Evolutionary conservation across 2,113 vertebrate genomes (phyloP), one percentile per base, ranked within the genome.

Genomic region (Strix aluco): DNA sequence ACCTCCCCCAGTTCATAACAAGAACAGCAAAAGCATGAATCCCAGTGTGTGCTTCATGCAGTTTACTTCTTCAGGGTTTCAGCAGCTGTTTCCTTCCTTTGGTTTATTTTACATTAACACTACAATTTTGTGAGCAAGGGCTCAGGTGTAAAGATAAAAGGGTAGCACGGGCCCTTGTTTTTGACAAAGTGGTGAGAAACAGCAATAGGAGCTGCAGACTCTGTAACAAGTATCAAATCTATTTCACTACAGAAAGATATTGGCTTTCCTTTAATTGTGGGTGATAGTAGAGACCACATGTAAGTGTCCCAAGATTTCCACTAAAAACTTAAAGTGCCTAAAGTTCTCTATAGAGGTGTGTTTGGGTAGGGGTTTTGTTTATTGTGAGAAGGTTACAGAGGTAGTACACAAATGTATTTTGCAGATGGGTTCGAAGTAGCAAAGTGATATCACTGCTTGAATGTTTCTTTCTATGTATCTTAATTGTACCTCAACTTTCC

Each of bases 11-110:
- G 54, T 74, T 85, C 29, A 23, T 58, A 79, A 90, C 36, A 20
- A 55, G 42, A 92, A 78, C 11, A 69, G 67, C 30, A 78, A 66
- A 87, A 78, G 11, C 2, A 2, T 75, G 59, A 92, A 86, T 6
- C 4, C 23, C 19, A 52, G 34, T n/a, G 16, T 66, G 44, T 2
- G 6, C 44, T 52, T 94, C 11, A 2, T 46, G 52, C 13, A 13
- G 58, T 85, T 89, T 89, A 75, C 92, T 96, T 82, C 84, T 80
- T 54, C 58, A 49, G 67, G 73, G n/a, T 32, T 94, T 29, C 36
- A 63, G 57, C 55, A 91, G 42, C 74, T 78, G 27, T 69, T 94
- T 89, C 42, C 65, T 67, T 88, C 30, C 30, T 92, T 86, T 44
- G 26, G 57, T 90, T 88, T 88, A 74, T 78, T 96, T 94, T 46